Evolutionary conservation across 2,888 invertebrate species (phyloP).

Genomic region (Gastrophysa polygoni): DNA sequence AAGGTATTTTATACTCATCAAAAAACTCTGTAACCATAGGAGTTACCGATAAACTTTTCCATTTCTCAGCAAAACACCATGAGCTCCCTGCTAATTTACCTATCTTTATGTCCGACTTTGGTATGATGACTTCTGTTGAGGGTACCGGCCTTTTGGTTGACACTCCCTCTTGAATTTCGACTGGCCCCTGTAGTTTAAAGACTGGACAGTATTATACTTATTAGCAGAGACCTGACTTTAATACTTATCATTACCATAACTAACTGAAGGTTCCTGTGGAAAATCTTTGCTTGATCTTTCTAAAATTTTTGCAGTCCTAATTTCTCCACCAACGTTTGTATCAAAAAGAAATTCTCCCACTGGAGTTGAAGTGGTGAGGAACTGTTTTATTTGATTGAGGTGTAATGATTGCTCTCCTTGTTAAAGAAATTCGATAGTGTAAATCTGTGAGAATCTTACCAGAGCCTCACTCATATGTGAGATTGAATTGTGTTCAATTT

Average conservation of each 20-base stretch:
- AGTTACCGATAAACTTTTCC: not conserved
- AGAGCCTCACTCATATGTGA: not conserved
- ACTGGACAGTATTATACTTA: not conserved
- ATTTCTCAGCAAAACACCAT: not conserved
- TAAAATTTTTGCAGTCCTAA: not conserved
- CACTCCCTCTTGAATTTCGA: not conserved
- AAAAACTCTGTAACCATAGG: not conserved
- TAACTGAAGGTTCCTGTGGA: not conserved
- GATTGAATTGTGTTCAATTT: not conserved
- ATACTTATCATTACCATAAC: not conserved
- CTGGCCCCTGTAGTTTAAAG: not conserved
- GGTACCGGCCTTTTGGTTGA: not conserved
- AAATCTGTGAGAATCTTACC: not conserved
- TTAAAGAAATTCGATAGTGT: not conserved
- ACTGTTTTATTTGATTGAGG: not conserved
- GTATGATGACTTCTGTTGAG: not conserved
- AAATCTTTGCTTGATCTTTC: not conserved
- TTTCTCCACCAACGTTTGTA: not conserved
- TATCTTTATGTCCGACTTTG: no score
- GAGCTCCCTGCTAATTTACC: not conserved
- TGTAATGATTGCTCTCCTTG: not conserved
- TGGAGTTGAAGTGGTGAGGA: not conserved
- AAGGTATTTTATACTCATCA: not conserved
- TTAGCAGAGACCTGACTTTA: not conserved
- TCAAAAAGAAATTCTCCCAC: not conserved